Conservation (phyloP, 2,113 vertebrate species). For the Anguilla rostrata region DNA sequence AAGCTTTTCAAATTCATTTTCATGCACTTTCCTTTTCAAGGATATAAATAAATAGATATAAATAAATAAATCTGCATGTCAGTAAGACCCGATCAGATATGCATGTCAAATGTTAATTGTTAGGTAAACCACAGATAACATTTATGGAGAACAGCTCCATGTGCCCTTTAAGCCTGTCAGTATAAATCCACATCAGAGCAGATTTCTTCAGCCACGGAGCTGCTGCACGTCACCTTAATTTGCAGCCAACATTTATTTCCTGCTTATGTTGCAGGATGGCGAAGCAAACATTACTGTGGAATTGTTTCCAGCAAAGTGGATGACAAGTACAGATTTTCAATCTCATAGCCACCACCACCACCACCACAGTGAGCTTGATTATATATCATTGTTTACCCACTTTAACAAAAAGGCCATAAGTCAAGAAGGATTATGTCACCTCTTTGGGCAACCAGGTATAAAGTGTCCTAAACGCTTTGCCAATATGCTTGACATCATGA, state of each 20-base stretch:
- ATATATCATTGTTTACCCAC: background rate
- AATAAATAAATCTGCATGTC: background rate
- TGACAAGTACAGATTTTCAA: constrained; percentile 6
- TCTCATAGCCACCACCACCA: background rate
- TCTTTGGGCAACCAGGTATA: background rate
- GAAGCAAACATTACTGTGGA: background rate
- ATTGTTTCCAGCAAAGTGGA: constrained; percentile 1
- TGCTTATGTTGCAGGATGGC: background rate
- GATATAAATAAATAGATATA: background rate
- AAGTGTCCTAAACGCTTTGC: constrained; percentile 5
- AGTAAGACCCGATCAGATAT: background rate
- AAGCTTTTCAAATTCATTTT: background rate
- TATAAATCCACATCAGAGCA: background rate
- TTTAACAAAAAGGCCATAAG: background rate
- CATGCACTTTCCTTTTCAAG: background rate
- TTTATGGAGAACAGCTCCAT: background rate
- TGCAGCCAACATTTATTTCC: constrained; percentile 7
- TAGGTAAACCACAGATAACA: background rate
- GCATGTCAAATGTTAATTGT: constrained; percentile 1
- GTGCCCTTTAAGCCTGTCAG: background rate
- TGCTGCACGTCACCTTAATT: background rate
- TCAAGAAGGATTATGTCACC: background rate
- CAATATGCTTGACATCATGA: constrained; percentile 16
- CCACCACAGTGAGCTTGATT: background rate
- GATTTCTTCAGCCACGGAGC: background rate